Conservation (phyloP, 2,888 invertebrate genomes). For the Perizoma flavofasciatum region DNA sequence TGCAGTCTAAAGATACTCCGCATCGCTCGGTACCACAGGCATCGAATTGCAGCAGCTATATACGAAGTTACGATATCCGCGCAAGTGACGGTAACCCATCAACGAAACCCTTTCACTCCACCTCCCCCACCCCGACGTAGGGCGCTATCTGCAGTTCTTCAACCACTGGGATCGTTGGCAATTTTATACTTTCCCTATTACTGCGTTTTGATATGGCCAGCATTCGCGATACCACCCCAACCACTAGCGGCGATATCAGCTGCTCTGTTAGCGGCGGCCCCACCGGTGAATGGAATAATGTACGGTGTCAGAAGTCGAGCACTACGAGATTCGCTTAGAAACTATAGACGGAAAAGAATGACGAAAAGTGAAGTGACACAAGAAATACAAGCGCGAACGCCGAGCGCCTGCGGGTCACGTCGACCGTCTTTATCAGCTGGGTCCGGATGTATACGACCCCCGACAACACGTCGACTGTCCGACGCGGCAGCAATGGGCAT, state of each 20-base stretch:
- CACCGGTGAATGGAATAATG: conserved; percentile 89
- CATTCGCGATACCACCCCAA: conserved; percentile 64
- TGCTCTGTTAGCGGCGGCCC: conserved; percentile 87
- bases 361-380: conserved; percentile 91
- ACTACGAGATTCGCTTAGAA: conserved; percentile 88
- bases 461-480: conserved; percentile 70
- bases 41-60: conserved; percentile 92
- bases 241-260: conserved; percentile 84
- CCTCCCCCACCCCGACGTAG: conserved; percentile 86
- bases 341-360: conserved; percentile 90
- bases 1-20: conserved; percentile 89
- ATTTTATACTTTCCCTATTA: conserved; percentile 90
- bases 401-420: conserved; percentile 90
- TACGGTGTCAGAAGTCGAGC: conserved; percentile 91
- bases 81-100: conserved; percentile 92
- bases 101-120: conserved; percentile 90
- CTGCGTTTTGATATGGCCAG: conserved; percentile 87
- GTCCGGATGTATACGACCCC: conserved; percentile 72
- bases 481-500: conserved; percentile 76
- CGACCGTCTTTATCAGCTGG: conserved; percentile 88
- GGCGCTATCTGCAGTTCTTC: conserved; percentile 87
- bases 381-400: conserved; percentile 91
- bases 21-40: conserved; percentile 89
- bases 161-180: conserved; percentile 88
- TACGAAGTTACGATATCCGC: conserved; percentile 93